Conservation (phyloP, 2,113 vertebrate species). For the Mus pahari region DNA sequence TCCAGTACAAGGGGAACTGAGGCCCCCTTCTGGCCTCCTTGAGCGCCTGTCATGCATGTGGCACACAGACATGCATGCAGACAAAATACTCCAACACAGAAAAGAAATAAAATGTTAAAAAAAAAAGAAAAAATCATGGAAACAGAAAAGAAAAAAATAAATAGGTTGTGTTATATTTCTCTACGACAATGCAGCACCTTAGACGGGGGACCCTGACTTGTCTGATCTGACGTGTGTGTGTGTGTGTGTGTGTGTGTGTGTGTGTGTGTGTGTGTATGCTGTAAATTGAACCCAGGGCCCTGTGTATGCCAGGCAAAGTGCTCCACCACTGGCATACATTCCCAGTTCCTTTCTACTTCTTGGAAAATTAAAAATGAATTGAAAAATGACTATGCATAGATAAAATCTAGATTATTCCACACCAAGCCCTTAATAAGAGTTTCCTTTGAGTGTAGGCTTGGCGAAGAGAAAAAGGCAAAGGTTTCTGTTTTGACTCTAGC, state of each 20-base stretch:
- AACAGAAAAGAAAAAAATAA: background rate
- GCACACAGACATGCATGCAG: background rate
- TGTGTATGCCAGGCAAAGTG: background rate
- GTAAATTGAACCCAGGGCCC: background rate
- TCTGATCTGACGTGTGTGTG: background rate
- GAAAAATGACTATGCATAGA: background rate
- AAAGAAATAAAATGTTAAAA: background rate
- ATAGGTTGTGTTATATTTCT: background rate
- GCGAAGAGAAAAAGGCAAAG: background rate
- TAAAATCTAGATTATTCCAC: background rate
- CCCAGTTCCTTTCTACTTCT: background rate
- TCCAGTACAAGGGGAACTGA: background rate
- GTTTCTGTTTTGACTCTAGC: background rate
- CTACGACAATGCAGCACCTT: background rate
- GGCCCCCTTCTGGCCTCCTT: background rate
- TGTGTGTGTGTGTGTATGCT: background rate
- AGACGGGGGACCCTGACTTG: background rate
- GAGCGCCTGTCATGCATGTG: background rate
- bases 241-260: background rate
- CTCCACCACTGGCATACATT: background rate
- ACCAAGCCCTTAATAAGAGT: background rate
- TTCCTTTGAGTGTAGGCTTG: background rate
- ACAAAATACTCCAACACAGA: background rate
- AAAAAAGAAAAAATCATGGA: background rate
- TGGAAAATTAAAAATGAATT: constrained; percentile 24